Evolutionary conservation across 2,113 vertebrate genomes (phyloP).

Genomic region (Ploceus nigricollis): DNA sequence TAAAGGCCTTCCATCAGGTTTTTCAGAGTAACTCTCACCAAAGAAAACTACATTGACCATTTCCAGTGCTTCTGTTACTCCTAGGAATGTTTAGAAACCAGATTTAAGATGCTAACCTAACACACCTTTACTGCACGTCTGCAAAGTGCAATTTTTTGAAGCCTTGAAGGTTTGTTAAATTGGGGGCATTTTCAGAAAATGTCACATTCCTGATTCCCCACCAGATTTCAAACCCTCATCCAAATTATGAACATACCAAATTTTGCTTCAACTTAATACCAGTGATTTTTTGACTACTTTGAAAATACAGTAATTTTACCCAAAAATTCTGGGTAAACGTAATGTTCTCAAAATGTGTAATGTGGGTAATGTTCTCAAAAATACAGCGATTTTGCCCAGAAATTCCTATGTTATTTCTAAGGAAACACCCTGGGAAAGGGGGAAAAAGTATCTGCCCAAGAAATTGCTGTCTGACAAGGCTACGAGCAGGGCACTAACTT

Average conservation of each 20-base stretch:
- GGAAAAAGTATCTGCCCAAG: not conserved
- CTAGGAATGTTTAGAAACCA: not conserved
- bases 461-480: not conserved
- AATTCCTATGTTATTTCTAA: not conserved
- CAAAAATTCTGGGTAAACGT: not conserved
- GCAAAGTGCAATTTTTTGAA: not conserved
- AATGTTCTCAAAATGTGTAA: not conserved
- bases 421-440: not conserved
- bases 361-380: not conserved
- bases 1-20: not conserved
- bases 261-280: not conserved
- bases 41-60: not conserved
- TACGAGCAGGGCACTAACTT: accelerated
- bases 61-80: not conserved
- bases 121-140: not conserved
- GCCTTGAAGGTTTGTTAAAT: not conserved
- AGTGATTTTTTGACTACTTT: not conserved
- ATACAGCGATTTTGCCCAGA: not conserved
- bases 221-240: not conserved
- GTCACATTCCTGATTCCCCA: not conserved
- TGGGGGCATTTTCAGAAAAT: not conserved
- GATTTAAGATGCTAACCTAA: not conserved
- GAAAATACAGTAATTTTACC: not conserved
- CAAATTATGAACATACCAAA: not conserved
- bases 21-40: not conserved